phyloP scores from a whole-genome alignment of 2,113 vertebrate species.

The Malurus elegans region DNA sequence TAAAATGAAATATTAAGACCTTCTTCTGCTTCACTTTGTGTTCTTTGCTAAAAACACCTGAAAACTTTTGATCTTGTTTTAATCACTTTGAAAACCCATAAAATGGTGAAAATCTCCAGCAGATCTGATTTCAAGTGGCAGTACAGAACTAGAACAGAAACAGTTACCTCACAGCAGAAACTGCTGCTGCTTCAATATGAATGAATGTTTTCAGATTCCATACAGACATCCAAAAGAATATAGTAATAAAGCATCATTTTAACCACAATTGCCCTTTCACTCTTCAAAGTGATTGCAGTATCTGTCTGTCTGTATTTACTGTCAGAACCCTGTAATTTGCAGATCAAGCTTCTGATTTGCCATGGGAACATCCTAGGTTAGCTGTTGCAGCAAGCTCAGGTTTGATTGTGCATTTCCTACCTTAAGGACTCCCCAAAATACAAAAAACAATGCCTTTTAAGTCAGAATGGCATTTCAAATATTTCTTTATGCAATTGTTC shows the following conservation, averaged over 20 bases:
- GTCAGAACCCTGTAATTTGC: constrained; percentile 22
- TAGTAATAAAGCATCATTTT: not conserved
- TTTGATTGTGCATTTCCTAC: not conserved
- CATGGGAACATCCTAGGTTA: not conserved
- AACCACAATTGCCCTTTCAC: constrained; percentile 18
- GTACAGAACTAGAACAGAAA: not conserved
- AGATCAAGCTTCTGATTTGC: not conserved
- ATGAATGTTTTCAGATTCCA: constrained; percentile 25
- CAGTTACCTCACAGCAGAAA: not conserved
- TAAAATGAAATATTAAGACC: not conserved
- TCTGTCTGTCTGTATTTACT: not conserved
- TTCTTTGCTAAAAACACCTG: not conserved
- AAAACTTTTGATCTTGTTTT: not conserved
- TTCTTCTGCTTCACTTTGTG: not conserved
- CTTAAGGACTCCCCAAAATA: not conserved
- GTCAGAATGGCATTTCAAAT: not conserved
- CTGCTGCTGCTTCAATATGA: not conserved
- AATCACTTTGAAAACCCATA: not conserved
- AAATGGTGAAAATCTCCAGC: not conserved
- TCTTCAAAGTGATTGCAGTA: not conserved
- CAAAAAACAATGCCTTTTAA: not conserved
- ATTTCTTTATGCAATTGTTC: not conserved
- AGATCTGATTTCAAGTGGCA: not conserved
- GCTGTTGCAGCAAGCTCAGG: not conserved
- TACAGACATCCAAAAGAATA: not conserved